phyloP scores from a whole-genome alignment of 2,888 invertebrate genomes.

The Saturnia pavonia region DNA sequence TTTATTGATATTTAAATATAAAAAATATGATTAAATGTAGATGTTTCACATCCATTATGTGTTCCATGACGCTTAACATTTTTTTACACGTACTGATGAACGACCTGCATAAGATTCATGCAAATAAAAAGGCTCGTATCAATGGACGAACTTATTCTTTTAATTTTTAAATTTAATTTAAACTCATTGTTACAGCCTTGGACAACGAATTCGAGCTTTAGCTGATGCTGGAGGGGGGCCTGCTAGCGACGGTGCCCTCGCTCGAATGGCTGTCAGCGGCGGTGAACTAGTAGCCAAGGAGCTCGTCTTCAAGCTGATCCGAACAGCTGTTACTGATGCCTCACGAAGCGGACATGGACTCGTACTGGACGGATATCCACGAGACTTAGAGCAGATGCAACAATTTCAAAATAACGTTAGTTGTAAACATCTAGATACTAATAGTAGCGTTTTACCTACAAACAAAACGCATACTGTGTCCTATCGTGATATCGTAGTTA shows the following conservation, averaged over 20 bases:
- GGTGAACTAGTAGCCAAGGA: slow-evolving; percentile 93
- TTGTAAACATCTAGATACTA: neutral
- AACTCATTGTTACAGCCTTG: slow-evolving; percentile 79
- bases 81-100: neutral
- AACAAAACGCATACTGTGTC: too few relatives aligned
- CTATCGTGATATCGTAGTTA: too few relatives aligned
- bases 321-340: slow-evolving; percentile 83
- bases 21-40: too few relatives aligned
- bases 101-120: neutral
- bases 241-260: slow-evolving; percentile 84
- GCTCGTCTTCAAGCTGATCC: slow-evolving; percentile 88
- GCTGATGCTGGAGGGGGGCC: slow-evolving; percentile 85
- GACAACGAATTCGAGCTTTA: slow-evolving; percentile 88
- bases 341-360: slow-evolving; percentile 87
- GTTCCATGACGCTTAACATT: too few relatives aligned
- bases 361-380: slow-evolving; percentile 96
- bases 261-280: slow-evolving; percentile 86
- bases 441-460: too few relatives aligned
- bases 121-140: neutral
- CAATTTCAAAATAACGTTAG: slow-evolving; percentile 94
- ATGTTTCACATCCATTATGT: too few relatives aligned
- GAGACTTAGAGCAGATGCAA: slow-evolving; percentile 93
- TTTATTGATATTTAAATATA: too few relatives aligned
- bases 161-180: neutral
- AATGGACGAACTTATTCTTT: neutral